phyloP scores from a whole-genome alignment of 2,888 invertebrate genomes.

The Rugalucina vietnamica region DNA sequence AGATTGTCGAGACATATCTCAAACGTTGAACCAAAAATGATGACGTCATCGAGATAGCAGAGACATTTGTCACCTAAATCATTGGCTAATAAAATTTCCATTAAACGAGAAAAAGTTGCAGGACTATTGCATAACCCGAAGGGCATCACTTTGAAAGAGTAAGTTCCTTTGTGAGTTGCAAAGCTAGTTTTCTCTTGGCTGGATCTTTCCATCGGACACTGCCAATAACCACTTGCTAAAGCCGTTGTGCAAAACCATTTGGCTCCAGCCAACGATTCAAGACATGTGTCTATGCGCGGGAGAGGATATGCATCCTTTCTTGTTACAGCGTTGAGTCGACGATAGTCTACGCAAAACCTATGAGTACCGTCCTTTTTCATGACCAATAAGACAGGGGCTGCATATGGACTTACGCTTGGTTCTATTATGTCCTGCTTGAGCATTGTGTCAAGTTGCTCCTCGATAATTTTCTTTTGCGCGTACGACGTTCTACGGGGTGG shows the following conservation, averaged over 20 bases:
- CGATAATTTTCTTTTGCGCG: not conserved
- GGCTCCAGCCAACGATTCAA: conserved; percentile 54
- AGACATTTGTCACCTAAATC: conserved; percentile 21
- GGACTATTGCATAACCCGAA: too few species aligned
- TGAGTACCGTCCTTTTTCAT: not conserved
- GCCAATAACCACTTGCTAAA: conserved; percentile 63
- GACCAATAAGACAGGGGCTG: not conserved
- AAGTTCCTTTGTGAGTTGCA: conserved; percentile 32
- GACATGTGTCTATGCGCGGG: conserved; percentile 28
- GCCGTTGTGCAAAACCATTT: conserved; percentile 62
- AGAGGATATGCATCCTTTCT: conserved; percentile 39
- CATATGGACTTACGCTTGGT: not conserved
- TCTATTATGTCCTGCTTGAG: too few species aligned
- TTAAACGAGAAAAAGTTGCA: conserved; percentile 29
- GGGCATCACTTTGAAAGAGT: conserved; percentile 40
- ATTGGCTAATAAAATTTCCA: conserved; percentile 4
- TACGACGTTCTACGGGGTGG: not conserved
- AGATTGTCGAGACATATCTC: conserved; percentile 47
- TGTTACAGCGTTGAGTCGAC: conserved; percentile 27
- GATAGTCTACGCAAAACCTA: conserved; percentile 44
- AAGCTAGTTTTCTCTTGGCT: conserved; percentile 58
- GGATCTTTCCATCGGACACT: conserved; percentile 37
- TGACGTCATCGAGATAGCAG: conserved; percentile 62
- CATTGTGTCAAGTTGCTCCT: not conserved
- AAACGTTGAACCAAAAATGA: conserved; percentile 52